Percentiles rank a stretch among this genome's conserved stretches.
These are phyloP conservation scores for Phataginus tetradactyla DNA, from an alignment of 2,797 vertebrate species.

Conservation along the genomic window DNA sequence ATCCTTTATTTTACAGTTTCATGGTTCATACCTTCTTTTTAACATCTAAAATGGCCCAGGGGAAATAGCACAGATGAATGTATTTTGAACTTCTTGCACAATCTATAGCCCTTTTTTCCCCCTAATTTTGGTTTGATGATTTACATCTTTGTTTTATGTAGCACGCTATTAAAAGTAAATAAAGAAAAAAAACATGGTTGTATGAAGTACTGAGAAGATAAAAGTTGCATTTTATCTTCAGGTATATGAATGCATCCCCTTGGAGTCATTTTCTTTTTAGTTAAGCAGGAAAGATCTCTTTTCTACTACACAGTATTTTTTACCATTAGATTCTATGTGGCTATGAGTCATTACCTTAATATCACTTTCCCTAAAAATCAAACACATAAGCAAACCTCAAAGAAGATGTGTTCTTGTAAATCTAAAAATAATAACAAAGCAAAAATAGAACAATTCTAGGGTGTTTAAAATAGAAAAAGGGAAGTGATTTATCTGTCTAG, in stretches of 20 bases:
- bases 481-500: constrained; percentile 39
- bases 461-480: neutral
- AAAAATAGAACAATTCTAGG: neutral
- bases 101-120: neutral
- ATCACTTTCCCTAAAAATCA: neutral
- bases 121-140: neutral
- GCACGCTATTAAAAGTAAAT: neutral
- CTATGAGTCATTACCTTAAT: constrained; percentile 2
- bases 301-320: neutral
- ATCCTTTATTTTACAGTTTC: neutral
- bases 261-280: neutral
- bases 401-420: neutral
- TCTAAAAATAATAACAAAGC: neutral
- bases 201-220: neutral
- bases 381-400: constrained; percentile 5
- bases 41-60: neutral
- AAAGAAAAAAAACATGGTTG: neutral
- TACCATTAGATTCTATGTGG: neutral
- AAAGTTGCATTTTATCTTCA: neutral
- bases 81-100: neutral
- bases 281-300: neutral
- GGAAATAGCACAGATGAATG: neutral
- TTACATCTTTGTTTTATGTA: neutral
- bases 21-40: neutral
- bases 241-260: neutral